Conservation (phyloP, 2,113 vertebrate species). For the Nycticryphes semicollaris region DNA sequence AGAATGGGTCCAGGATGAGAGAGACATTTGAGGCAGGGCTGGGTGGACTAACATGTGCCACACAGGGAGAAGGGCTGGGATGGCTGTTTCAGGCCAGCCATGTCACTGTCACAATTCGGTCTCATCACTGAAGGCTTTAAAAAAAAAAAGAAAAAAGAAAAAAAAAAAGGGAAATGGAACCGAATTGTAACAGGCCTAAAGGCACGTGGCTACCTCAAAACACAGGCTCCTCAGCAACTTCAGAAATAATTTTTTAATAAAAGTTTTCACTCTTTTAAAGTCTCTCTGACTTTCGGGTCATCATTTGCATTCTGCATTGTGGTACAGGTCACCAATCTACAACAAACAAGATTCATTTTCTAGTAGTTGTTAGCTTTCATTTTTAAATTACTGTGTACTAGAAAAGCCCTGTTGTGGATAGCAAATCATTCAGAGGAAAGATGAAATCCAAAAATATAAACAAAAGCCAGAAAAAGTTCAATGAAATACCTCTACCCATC, state of each 20-base stretch:
- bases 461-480: not conserved
- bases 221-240: not conserved
- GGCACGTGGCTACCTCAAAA: not conserved
- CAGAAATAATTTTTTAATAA: not conserved
- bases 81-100: not conserved
- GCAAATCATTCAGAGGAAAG: not conserved
- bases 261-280: not conserved
- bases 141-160: not conserved
- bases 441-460: not conserved
- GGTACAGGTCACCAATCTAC: not conserved
- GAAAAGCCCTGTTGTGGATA: not conserved
- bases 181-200: not conserved
- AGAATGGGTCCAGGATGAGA: not conserved
- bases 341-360: not conserved
- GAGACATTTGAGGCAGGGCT: not conserved
- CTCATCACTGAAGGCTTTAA: not conserved
- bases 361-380: not conserved
- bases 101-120: not conserved
- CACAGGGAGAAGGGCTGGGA: not conserved
- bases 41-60: not conserved
- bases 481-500: not conserved
- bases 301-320: not conserved
- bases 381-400: not conserved
- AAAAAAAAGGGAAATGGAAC: not conserved
- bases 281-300: not conserved